Evolutionary conservation across 2,888 invertebrate genomes (phyloP).

Genomic region (Diplazon laetatorius): DNA sequence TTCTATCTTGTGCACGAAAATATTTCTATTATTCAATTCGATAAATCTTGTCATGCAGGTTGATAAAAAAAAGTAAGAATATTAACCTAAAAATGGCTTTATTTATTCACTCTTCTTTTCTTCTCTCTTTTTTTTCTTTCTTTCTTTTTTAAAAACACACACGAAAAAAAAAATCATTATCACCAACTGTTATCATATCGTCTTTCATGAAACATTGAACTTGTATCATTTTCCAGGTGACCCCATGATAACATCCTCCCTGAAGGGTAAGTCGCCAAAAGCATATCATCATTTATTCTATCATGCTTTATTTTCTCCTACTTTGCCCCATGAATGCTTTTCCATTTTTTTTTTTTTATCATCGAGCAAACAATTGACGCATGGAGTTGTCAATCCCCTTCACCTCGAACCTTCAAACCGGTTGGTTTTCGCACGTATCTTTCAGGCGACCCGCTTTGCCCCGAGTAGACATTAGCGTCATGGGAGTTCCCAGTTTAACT

Average conservation of each 20-base stretch:
- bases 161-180: not conserved
- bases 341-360: too few species aligned
- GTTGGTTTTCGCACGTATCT: slow-evolving; percentile 4
- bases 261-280: slow-evolving; percentile 81
- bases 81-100: too few species aligned
- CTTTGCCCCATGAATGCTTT: not conserved
- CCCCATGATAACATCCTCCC: slow-evolving; percentile 82
- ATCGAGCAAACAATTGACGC: slow-evolving; percentile 4
- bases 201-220: slow-evolving; percentile 78
- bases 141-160: not conserved
- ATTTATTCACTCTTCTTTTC: not conserved
- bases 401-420: too few species aligned
- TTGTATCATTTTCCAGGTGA: slow-evolving; percentile 82
- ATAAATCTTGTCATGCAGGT: too few species aligned
- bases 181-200: slow-evolving; percentile 55
- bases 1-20: too few species aligned
- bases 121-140: not conserved
- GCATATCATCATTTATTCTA: slow-evolving; percentile 51
- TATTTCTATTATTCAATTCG: too few species aligned
- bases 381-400: slow-evolving; percentile 11
- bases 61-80: too few species aligned
- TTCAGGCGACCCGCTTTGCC: not conserved
- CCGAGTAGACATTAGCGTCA: too few species aligned
- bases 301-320: not conserved
- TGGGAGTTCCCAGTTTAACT: too few species aligned